These are phyloP conservation scores for Phrynosoma blainvillii DNA, from an alignment of 2,113 vertebrate species.

Conservation along the genomic window DNA sequence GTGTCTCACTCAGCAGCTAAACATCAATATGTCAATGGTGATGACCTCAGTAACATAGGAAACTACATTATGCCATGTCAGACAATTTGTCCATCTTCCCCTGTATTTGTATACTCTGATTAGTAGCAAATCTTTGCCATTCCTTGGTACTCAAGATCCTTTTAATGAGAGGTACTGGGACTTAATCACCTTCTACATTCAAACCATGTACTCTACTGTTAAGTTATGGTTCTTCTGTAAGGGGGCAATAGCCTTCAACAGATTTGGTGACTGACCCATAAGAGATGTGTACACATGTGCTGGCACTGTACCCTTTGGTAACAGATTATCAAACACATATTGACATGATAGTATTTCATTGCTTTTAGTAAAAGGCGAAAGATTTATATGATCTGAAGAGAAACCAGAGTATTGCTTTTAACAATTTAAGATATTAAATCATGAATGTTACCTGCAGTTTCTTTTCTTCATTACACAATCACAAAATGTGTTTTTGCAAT, in stretches of 20 bases:
- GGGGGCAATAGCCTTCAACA: too few relatives aligned
- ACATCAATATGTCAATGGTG: not conserved
- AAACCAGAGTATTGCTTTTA: constrained; percentile 3
- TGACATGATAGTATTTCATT: not conserved
- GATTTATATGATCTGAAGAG: too few relatives aligned
- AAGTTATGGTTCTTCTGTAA: not conserved
- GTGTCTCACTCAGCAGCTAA: too few relatives aligned
- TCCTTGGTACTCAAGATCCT: not conserved
- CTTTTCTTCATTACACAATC: not conserved
- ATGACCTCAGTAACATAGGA: not conserved
- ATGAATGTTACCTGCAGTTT: not conserved
- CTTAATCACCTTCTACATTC: not conserved
- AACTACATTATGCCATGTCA: not conserved
- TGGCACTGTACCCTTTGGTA: not conserved
- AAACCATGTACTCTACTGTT: not conserved
- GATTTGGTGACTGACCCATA: not conserved
- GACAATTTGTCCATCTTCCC: not conserved
- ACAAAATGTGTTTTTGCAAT: not conserved
- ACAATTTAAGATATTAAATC: not conserved
- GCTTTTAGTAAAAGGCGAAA: too few relatives aligned
- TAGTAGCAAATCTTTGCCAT: not conserved
- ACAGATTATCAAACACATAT: not conserved
- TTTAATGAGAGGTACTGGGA: not conserved
- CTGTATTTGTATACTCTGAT: not conserved
- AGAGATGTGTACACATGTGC: not conserved